A percentile compares a stretch with the other conserved stretches of the same genome.
Conservation (phyloP, 2,113 vertebrate genomes). For the Urocolius indicus region DNA sequence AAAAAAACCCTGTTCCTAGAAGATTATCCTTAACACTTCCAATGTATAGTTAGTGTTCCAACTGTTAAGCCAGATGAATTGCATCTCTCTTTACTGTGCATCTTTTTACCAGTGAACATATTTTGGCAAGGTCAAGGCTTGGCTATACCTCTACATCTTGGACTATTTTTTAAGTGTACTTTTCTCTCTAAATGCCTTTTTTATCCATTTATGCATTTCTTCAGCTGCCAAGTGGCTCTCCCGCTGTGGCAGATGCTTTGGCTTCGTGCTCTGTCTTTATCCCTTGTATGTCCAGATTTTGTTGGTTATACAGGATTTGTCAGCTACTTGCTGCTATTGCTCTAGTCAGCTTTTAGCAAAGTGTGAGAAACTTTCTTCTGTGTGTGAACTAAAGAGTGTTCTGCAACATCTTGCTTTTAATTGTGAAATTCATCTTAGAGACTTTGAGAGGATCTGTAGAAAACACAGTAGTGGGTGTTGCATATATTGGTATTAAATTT, state of each 20-base stretch:
- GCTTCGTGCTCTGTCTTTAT: background rate
- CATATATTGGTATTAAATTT: background rate
- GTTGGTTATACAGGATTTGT: background rate
- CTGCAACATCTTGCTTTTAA: background rate
- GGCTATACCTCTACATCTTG: background rate
- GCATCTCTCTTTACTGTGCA: background rate
- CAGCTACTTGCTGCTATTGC: background rate
- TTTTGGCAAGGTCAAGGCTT: background rate
- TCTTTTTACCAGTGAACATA: background rate
- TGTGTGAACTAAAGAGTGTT: background rate
- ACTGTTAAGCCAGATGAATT: constrained; percentile 2
- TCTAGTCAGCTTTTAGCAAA: background rate
- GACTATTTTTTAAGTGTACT: background rate
- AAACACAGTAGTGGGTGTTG: background rate
- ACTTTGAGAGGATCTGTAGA: background rate
- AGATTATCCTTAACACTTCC: background rate
- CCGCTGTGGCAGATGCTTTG: constrained; percentile 32
- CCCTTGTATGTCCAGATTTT: background rate
- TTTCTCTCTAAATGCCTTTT: background rate
- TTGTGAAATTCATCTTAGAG: background rate
- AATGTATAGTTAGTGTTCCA: background rate
- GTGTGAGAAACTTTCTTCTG: background rate
- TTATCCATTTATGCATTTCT: background rate
- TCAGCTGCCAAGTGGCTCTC: constrained; percentile 32
- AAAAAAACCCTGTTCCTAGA: background rate